phyloP scores from a whole-genome alignment of 2,113 vertebrate species.

The Sphyrna mokarran region DNA sequence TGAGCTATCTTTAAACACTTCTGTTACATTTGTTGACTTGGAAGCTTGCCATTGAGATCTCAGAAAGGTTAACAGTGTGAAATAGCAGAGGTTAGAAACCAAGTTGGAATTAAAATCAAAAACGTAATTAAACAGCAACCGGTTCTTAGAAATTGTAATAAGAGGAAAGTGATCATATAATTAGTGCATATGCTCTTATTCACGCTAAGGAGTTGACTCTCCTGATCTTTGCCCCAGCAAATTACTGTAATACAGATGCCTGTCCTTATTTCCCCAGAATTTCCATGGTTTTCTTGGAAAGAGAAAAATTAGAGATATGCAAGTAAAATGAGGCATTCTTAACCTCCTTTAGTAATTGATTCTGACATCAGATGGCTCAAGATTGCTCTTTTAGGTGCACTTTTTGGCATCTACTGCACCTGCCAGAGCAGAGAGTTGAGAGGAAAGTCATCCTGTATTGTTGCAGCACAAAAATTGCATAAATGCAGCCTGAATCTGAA shows the following conservation, averaged over 20 bases:
- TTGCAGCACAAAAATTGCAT: background rate
- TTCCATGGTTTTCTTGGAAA: background rate
- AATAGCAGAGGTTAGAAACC: background rate
- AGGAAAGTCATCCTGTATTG: background rate
- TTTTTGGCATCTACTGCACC: background rate
- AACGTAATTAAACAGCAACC: background rate
- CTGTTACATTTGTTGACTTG: background rate
- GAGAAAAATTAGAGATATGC: background rate
- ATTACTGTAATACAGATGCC: background rate
- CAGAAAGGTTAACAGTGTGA: background rate
- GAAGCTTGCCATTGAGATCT: background rate
- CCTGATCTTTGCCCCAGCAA: background rate
- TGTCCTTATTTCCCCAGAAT: background rate
- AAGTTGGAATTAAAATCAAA: background rate
- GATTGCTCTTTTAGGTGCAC: background rate
- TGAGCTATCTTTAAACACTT: background rate
- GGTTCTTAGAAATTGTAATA: background rate
- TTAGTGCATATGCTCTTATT: background rate
- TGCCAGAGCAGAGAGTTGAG: background rate
- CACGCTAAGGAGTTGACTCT: background rate
- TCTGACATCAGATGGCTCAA: background rate
- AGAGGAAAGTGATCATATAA: background rate
- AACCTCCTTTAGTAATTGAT: background rate
- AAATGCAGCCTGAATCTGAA: background rate
- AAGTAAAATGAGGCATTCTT: background rate